These are phyloP conservation scores for Cacatua alba DNA, from an alignment of 2,113 vertebrate genomes.

Conservation along the genomic window DNA sequence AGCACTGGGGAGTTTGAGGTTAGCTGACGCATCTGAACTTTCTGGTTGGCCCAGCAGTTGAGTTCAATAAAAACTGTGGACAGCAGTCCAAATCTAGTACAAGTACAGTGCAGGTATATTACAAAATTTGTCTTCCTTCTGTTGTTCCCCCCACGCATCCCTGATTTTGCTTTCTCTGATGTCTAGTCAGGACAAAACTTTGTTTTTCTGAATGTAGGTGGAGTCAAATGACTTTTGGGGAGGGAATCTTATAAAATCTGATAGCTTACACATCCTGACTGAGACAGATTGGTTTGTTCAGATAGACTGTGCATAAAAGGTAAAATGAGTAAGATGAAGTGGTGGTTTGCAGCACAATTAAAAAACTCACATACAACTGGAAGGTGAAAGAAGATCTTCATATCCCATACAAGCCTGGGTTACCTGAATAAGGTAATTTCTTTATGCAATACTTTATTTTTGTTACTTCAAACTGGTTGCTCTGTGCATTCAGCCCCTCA, in stretches of 20 bases:
- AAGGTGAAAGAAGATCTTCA: neutral
- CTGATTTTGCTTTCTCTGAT: conserved; percentile 11
- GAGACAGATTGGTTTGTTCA: neutral
- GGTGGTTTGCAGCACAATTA: neutral
- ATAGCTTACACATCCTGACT: neutral
- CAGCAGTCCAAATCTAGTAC: neutral
- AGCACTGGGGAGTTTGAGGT: neutral
- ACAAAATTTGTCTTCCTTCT: neutral
- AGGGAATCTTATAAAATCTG: conserved; percentile 21
- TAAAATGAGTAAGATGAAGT: neutral
- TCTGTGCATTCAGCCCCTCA: neutral
- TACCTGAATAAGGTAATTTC: conserved; percentile 38
- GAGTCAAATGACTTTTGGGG: conserved; percentile 19
- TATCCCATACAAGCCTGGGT: neutral
- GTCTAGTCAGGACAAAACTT: neutral
- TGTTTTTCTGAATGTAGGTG: conserved; percentile 13
- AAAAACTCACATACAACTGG: neutral
- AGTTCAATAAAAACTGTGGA: neutral
- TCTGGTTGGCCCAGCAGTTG: neutral
- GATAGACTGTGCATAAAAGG: neutral
- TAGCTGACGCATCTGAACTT: neutral
- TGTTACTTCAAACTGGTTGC: neutral
- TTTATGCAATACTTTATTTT: neutral
- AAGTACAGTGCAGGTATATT: neutral
- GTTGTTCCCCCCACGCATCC: neutral